Percentiles rank a stretch among this genome's conserved stretches.
Conservation (phyloP, 2,888 invertebrate genomes). For the Sylvicola cinctus region DNA sequence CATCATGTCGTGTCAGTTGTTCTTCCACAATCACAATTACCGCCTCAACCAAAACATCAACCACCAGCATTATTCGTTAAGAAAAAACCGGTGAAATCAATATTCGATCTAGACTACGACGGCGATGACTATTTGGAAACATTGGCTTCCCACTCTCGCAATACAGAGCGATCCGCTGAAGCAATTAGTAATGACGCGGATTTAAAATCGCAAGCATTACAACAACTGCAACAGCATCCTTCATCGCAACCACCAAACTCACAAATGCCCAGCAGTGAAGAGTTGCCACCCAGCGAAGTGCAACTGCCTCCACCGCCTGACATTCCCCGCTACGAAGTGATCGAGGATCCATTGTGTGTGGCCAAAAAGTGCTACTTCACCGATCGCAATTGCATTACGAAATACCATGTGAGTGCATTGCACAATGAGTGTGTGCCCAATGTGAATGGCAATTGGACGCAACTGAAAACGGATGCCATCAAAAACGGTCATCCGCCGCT, state of each 20-base stretch:
- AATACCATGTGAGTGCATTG: constrained; percentile 30
- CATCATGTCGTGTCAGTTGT: constrained; percentile 2
- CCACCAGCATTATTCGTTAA: neutral
- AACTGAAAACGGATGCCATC: constrained; percentile 18
- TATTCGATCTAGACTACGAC: constrained; percentile 25
- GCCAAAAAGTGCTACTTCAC: constrained; percentile 18
- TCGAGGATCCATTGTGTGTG: constrained; percentile 17
- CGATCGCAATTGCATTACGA: constrained; percentile 20
- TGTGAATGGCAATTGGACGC: constrained; percentile 34
- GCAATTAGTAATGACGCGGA: too few relatives aligned
- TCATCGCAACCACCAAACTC: neutral
- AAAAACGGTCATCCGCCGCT: constrained; percentile 1
- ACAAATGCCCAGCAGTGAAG: neutral
- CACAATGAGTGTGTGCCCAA: constrained; percentile 34
- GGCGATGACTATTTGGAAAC: constrained; percentile 16
- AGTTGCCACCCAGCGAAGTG: constrained; percentile 1
- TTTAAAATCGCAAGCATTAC: too few relatives aligned
- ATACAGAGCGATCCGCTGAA: too few relatives aligned
- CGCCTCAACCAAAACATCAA: neutral
- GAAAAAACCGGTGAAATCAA: constrained; percentile 19
- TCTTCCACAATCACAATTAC: neutral
- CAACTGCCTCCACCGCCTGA: neutral
- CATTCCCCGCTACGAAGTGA: constrained; percentile 12
- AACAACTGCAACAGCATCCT: too few relatives aligned
- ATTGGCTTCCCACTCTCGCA: too few relatives aligned